Percentiles rank a stretch among this genome's conserved stretches.
Conservation (phyloP, 2,113 vertebrate genomes). For the Progne subis region DNA sequence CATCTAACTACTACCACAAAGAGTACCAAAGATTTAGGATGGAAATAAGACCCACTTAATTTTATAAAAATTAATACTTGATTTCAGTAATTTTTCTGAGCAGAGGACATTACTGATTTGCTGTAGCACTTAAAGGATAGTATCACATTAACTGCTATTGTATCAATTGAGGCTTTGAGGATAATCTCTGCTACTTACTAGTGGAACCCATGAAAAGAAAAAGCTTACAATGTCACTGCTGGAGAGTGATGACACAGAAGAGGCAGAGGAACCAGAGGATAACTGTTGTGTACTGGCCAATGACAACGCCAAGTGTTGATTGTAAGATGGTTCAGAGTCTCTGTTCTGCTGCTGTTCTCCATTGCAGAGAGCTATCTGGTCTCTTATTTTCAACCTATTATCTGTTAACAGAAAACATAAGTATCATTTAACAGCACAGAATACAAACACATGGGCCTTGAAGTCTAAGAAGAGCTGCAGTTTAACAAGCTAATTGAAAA, state of each 20-base stretch:
- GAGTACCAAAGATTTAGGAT: background rate
- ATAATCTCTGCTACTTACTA: background rate
- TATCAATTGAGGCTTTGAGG: background rate
- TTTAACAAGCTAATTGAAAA: constrained; percentile 22
- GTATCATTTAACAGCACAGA: constrained; percentile 9
- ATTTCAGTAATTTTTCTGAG: background rate
- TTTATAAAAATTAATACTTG: background rate
- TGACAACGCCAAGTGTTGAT: constrained; percentile 85
- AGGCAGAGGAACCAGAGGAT: constrained; percentile 83
- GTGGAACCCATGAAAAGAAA: background rate
- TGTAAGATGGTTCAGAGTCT: constrained; percentile 77
- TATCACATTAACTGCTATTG: background rate
- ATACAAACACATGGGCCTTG: background rate
- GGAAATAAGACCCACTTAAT: background rate
- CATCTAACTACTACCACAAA: background rate
- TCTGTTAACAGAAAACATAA: constrained; percentile 59
- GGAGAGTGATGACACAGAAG: constrained; percentile 90
- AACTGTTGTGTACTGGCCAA: constrained; percentile 85
- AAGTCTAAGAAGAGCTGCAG: background rate
- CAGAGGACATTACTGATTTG: background rate
- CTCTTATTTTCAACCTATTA: constrained; percentile 72
- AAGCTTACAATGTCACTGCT: constrained; percentile 92
- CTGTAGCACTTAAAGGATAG: background rate
- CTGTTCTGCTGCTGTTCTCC: constrained; percentile 76
- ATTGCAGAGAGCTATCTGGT: constrained; percentile 52